Base-by-base conservation (phyloP, 2,797 vertebrate genomes). In the Pterois miles region DNA sequence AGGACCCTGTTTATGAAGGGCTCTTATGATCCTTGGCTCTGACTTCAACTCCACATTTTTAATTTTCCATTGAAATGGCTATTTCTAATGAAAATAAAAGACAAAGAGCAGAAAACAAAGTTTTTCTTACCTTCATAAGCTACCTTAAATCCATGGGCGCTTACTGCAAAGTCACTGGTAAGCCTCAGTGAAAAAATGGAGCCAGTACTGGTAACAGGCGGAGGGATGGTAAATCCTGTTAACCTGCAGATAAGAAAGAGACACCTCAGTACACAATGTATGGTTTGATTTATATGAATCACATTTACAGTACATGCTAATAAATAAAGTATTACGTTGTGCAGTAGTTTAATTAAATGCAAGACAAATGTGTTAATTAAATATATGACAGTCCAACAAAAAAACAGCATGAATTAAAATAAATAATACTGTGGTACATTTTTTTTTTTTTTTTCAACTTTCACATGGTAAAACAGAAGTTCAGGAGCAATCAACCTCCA, bases 81-180 rank as follows among this genome's bases (percentile, higher is more conserved):
- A 29, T 75, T 82, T 59, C 3, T 27, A 53, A 80, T 64, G 16
- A 59, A 23, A 29, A 3, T 58, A 36, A 27, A 71, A 72, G 53
- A 68, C 22, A 78, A 73, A 66, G n/a, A 76, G 52, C 3, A 81
- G n/a, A 76, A 66, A 74, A 64, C 10, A 25, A 63, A 64, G 48
- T 2, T 65, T 78, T 85, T 65, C 97, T 98, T 97, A 99, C 98
- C 98, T 99, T 99, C 97, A 91, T 99, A 99, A 92, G 96, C 96
- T 74, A 96, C 97, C 94, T 99, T 99, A 95, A 99, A 99, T 88
- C 98, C 98, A 72, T 99, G 98, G 88, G 98, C 98, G 82, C 98
- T 99, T 84, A 99, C 98, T 78, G 98, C 98, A 92, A 99, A 99
- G 87, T 99, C 98, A 92, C 98, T 99, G 91, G 98, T 99, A 92